Evolutionary conservation across 92 coral and sea anemone species (phyloP).

Genomic region (Bergia puertoricense): DNA sequence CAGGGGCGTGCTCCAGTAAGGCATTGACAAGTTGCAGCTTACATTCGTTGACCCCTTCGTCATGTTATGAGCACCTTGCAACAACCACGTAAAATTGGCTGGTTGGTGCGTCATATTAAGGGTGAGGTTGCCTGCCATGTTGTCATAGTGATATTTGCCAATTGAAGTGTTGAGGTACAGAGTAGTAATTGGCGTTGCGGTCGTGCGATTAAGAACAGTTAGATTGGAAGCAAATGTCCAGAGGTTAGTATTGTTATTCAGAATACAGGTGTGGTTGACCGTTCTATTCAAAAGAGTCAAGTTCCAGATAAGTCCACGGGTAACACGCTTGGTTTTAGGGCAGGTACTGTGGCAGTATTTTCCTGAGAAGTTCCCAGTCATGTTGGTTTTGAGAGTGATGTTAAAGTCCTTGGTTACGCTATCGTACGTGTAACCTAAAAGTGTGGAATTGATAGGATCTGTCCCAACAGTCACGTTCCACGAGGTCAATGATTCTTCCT

Average conservation of each 20-base stretch:
- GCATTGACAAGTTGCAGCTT: slow-evolving; percentile 53
- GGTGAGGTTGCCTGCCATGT: slow-evolving; percentile 48
- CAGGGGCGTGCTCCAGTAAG: slow-evolving; percentile 50
- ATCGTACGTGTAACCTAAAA: slow-evolving; percentile 38
- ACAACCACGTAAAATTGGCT: slow-evolving; percentile 51
- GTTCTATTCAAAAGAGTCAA: slow-evolving; percentile 49
- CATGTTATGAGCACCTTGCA: slow-evolving; percentile 58
- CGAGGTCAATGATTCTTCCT: slow-evolving; percentile 35
- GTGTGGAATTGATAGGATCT: slow-evolving; percentile 46
- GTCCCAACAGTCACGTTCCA: slow-evolving; percentile 61
- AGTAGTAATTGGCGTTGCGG: slow-evolving; percentile 44
- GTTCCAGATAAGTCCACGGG: slow-evolving; percentile 50
- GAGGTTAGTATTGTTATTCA: slow-evolving; percentile 47
- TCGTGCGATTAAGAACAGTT: slow-evolving; percentile 45
- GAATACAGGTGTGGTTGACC: slow-evolving; percentile 44
- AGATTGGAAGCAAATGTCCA: slow-evolving; percentile 48
- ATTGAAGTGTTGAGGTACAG: slow-evolving; percentile 57
- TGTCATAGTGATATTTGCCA: slow-evolving; percentile 37
- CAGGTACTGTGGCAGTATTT: slow-evolving; percentile 56
- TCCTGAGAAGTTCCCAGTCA: slow-evolving; percentile 50
- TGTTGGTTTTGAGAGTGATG: slow-evolving; percentile 56
- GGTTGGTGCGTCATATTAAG: slow-evolving; percentile 66
- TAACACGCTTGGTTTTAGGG: slow-evolving; percentile 38
- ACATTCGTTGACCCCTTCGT: slow-evolving; percentile 51
- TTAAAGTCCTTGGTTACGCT: slow-evolving; percentile 51